Evolutionary conservation across 2,797 vertebrate genomes (phyloP).

Genomic region (Halcyon chelicuti): DNA sequence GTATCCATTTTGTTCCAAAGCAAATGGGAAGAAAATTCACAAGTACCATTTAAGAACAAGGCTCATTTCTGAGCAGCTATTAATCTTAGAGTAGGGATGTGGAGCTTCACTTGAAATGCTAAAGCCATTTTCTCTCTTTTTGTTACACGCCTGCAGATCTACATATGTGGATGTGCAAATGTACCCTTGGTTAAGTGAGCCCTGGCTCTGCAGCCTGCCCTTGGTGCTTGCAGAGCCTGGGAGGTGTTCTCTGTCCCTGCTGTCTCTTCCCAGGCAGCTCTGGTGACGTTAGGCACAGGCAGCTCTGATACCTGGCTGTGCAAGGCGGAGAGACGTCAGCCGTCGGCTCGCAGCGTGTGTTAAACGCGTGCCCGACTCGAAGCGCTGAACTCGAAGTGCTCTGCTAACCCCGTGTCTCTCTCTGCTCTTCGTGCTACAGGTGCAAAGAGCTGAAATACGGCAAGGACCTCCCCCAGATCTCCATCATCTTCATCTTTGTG

Average conservation of each 20-base stretch:
- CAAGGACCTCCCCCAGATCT: constrained; percentile 93
- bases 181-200: fast-evolving
- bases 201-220: neutral
- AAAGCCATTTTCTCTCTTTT: neutral
- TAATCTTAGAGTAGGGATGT: neutral
- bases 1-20: neutral
- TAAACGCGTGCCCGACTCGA: fast-evolving
- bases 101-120: neutral
- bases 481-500: constrained; percentile 98
- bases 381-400: fast-evolving
- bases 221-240: fast-evolving
- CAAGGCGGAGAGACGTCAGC: neutral
- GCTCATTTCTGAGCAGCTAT: neutral
- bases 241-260: neutral
- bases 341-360: fast-evolving
- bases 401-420: neutral
- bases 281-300: no score
- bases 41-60: neutral
- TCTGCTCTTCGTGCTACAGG: constrained; percentile 72
- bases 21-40: neutral
- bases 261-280: fast-evolving
- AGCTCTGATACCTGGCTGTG: fast-evolving
- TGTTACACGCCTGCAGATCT: fast-evolving
- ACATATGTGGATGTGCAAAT: fast-evolving
- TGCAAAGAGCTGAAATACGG: constrained; percentile 90